These are phyloP conservation scores for Dipodomys ordii DNA, from an alignment of 2,113 vertebrate genomes.

Conservation along the genomic window DNA sequence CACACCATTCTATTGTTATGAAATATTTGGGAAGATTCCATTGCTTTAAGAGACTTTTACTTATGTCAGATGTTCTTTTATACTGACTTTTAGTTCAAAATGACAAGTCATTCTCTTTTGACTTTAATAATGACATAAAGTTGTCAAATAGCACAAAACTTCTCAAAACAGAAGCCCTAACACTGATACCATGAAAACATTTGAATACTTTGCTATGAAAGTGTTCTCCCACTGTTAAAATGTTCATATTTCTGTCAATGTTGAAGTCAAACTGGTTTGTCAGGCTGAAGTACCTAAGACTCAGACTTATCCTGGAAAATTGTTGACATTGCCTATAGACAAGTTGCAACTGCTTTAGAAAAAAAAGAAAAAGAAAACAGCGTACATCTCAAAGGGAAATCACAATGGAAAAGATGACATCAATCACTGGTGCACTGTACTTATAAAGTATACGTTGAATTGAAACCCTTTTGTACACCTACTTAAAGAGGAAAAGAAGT, in stretches of 20 bases:
- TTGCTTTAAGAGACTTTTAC: too few species aligned
- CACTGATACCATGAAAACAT: conserved; percentile 2
- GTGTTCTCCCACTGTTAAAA: background rate
- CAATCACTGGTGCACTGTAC: too few species aligned
- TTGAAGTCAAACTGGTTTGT: conserved; percentile 12
- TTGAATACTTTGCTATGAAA: background rate
- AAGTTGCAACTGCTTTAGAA: conserved; percentile 2
- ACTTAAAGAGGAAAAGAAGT: too few species aligned
- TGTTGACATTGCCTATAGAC: background rate
- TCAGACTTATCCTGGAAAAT: conserved; percentile 1
- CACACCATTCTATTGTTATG: too few species aligned
- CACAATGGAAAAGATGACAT: background rate
- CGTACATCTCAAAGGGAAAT: conserved; percentile 42
- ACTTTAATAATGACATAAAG: background rate
- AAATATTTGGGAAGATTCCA: too few species aligned
- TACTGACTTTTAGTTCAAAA: background rate
- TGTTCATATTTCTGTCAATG: conserved; percentile 1
- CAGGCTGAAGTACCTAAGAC: background rate
- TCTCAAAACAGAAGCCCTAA: background rate
- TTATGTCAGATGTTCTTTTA: background rate
- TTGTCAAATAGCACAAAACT: background rate
- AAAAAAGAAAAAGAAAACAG: conserved; percentile 31
- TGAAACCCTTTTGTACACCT: too few species aligned
- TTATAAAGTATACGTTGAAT: too few species aligned
- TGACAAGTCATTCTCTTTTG: background rate